Percentiles rank a stretch among this genome's conserved stretches.
These are phyloP conservation scores for Polyploca ridens DNA, from an alignment of 2,888 invertebrate species.

Conservation along the genomic window DNA sequence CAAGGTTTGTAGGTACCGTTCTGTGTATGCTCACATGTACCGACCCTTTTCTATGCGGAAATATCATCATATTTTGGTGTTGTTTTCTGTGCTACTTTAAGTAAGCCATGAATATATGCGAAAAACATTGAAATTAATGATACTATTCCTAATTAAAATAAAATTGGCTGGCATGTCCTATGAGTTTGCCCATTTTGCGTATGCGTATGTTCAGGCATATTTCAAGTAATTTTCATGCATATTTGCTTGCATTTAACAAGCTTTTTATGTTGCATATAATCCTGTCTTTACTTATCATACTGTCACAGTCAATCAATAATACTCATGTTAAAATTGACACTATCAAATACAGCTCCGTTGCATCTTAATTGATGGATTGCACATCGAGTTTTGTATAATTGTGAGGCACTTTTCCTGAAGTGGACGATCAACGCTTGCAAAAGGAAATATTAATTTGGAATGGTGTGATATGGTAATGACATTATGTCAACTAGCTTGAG, in stretches of 20 bases:
- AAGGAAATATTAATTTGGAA: neutral
- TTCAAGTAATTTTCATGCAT: no score
- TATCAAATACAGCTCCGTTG: neutral
- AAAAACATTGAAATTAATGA: no score
- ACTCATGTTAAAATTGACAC: neutral
- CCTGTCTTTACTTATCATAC: no score
- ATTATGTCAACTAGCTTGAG: neutral
- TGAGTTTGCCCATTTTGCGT: no score
- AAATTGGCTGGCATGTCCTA: no score
- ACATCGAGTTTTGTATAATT: neutral
- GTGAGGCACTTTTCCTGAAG: neutral
- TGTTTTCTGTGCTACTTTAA: no score
- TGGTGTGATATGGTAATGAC: neutral
- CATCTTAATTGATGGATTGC: neutral
- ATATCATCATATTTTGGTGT: neutral
- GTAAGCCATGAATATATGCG: no score
- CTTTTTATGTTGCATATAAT: no score
- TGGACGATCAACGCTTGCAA: neutral
- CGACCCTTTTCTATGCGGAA: neutral
- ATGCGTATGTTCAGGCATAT: no score
- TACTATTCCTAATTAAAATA: no score
- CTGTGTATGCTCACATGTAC: neutral
- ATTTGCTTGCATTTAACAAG: no score
- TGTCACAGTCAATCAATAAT: neutral
- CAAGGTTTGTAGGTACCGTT: no score